These are phyloP conservation scores for Thamnophis sirtalis DNA, from an alignment of 2,113 vertebrate genomes.

Conservation along the genomic window DNA sequence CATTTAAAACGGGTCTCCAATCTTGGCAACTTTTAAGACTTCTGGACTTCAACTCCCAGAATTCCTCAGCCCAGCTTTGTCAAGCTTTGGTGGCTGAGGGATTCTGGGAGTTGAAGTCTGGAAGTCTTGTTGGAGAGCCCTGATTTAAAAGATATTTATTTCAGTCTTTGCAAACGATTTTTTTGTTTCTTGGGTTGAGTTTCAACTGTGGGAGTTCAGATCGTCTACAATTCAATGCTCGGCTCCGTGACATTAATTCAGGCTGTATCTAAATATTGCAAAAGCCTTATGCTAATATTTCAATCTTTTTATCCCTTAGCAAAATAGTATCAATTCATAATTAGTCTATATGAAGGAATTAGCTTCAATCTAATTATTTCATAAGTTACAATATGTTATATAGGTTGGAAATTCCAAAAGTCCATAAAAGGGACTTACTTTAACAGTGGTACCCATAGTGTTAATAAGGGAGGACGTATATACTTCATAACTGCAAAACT, in stretches of 20 bases:
- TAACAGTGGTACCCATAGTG: not conserved
- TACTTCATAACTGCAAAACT: not conserved
- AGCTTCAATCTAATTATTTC: not conserved
- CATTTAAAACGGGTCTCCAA: no score
- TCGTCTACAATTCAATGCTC: not conserved
- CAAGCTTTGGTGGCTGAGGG: no score
- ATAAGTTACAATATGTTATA: not conserved
- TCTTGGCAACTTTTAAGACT: no score
- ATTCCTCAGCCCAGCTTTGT: no score
- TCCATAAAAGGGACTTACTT: not conserved
- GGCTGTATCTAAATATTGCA: not conserved
- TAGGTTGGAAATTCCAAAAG: not conserved
- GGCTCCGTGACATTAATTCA: not conserved
- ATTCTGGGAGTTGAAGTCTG: no score
- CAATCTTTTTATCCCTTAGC: not conserved
- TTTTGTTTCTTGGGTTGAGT: not conserved
- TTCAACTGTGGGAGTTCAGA: not conserved
- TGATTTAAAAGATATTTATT: no score
- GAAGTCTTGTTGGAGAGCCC: no score
- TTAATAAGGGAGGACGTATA: not conserved
- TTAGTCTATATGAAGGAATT: not conserved
- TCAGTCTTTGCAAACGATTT: not conserved
- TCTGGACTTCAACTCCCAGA: no score
- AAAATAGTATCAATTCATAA: not conserved
- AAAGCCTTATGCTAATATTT: not conserved